Percentiles rank a stretch among this genome's conserved stretches.
phyloP scores from a whole-genome alignment of 2,797 vertebrate genomes.

The Mastacembelus armatus region DNA sequence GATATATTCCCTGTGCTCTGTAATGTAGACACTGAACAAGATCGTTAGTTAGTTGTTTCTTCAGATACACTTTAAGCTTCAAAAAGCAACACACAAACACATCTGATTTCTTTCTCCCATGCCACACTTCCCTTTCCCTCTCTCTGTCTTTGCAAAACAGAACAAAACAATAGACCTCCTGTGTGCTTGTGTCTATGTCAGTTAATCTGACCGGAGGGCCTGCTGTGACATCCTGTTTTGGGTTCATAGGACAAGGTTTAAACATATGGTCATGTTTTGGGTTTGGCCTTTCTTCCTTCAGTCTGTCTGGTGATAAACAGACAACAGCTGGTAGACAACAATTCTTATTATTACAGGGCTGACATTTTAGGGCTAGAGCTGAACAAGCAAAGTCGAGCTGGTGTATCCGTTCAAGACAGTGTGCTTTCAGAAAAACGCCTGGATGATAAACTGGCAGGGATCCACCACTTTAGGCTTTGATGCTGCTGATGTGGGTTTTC shows the following conservation, averaged over 20 bases:
- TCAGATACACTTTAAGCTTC: slow-evolving; percentile 8
- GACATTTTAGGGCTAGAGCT: slow-evolving; percentile 29
- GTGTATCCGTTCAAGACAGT: slow-evolving; percentile 44
- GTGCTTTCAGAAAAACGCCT: slow-evolving; percentile 34
- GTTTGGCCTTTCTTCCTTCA: slow-evolving; percentile 51
- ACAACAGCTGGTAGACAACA: slow-evolving; percentile 65
- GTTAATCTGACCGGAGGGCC: slow-evolving; percentile 64
- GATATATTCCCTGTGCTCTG: background rate
- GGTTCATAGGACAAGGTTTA: slow-evolving; percentile 75
- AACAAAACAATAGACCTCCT: slow-evolving; percentile 74
- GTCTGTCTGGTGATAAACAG: slow-evolving; percentile 66
- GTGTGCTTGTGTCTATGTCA: slow-evolving; percentile 59
- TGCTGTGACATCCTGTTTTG: slow-evolving; percentile 83
- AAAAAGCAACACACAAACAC: slow-evolving; percentile 27
- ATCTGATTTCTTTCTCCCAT: slow-evolving; percentile 32
- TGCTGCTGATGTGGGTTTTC: slow-evolving; percentile 70
- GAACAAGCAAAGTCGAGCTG: slow-evolving; percentile 26
- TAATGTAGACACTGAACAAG: slow-evolving; percentile 10
- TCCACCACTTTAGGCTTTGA: slow-evolving; percentile 58
- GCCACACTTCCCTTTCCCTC: slow-evolving; percentile 40
- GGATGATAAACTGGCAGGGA: slow-evolving; percentile 62
- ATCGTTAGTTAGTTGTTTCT: slow-evolving; percentile 13
- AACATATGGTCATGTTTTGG: slow-evolving; percentile 80
- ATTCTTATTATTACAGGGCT: slow-evolving; percentile 47
- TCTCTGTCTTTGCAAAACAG: slow-evolving; percentile 56